Base-by-base conservation (phyloP, 2,797 vertebrate species). In the Cossypha caffra region DNA sequence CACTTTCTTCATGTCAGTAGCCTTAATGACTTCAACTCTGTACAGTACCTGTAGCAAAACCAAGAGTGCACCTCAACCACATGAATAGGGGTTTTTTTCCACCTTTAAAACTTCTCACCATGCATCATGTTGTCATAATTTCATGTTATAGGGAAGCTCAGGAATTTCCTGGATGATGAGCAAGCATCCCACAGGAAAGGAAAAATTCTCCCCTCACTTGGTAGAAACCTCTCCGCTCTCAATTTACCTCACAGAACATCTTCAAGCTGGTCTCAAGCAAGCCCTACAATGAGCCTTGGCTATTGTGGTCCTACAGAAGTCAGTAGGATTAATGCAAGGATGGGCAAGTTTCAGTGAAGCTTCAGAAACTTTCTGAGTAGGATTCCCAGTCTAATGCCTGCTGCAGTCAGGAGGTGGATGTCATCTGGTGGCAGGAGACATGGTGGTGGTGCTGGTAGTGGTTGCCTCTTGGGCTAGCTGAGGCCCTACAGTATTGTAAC, bases 11-110 rank as follows among this genome's bases (percentile, higher is more conserved):
- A 42, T 64, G 83, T 86, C 7, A 19, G 90, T 90, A 95, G 43
- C 89, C 86, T 88, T 72, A 87, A 31, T 88, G 82, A 71, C 67
- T 95, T 97, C 91, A 95, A 86, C 92, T 94, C 88, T 97, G 77
- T 93, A 90, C 84, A 94, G 89, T 69, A 95, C 62, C 64, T 58
- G 76, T 92, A 77, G 86, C 74, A 67, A 93, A 92, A 93, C 42
- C 0, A 0, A 80, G 83, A 77, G 68, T 79, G 61, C 64, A 76
- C 83, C 42, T 94, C 67, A 85, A 94, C 90, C 87, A 77, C 95
- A 96, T 96, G 85, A 97, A 95, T 78, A 64, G 20, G 31, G 25
- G 0, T 0, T 3, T 8, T 29, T 28, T 63, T 8, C 33, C 50
- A 38, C 51, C 61, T 80, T 96, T 88, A 91, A 94, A 93, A 75